These are phyloP conservation scores for Pterocles orientalis DNA, from an alignment of 2,113 vertebrate species.

Conservation along the genomic window DNA sequence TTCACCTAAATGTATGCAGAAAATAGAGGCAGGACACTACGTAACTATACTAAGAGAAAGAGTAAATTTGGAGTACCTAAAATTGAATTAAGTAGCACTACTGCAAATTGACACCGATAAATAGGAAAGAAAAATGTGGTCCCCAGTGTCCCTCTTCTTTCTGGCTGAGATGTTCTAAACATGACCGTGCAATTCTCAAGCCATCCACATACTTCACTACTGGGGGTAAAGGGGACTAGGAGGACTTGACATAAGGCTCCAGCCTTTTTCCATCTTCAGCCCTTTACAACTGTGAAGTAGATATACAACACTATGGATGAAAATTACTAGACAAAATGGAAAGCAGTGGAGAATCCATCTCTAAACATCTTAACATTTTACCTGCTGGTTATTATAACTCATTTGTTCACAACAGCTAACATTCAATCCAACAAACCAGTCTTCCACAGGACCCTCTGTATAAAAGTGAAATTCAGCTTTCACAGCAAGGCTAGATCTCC, in stretches of 20 bases:
- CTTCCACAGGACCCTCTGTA: not conserved
- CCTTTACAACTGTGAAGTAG: not conserved
- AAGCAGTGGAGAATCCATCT: not conserved
- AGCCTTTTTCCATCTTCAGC: not conserved
- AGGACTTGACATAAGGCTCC: not conserved
- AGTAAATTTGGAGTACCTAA: not conserved
- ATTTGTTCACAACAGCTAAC: not conserved
- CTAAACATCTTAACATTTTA: not conserved
- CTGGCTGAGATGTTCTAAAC: not conserved
- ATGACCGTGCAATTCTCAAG: not conserved
- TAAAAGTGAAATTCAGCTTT: not conserved
- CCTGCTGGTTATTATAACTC: not conserved
- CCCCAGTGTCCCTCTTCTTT: not conserved
- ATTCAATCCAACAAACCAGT: not conserved
- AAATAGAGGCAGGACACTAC: not conserved
- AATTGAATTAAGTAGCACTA: not conserved
- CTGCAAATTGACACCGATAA: not conserved
- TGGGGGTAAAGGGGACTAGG: not conserved
- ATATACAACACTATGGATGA: not conserved
- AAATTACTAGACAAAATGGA: not conserved
- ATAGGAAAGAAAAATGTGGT: not conserved
- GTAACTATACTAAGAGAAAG: not conserved
- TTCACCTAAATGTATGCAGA: not conserved
- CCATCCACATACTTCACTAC: accelerated
- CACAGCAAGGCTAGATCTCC: not conserved